Percentiles rank a stretch among this genome's conserved stretches.
Evolutionary conservation across 2,888 invertebrate species (phyloP).

Genomic region (Drosophila picticornis): DNA sequence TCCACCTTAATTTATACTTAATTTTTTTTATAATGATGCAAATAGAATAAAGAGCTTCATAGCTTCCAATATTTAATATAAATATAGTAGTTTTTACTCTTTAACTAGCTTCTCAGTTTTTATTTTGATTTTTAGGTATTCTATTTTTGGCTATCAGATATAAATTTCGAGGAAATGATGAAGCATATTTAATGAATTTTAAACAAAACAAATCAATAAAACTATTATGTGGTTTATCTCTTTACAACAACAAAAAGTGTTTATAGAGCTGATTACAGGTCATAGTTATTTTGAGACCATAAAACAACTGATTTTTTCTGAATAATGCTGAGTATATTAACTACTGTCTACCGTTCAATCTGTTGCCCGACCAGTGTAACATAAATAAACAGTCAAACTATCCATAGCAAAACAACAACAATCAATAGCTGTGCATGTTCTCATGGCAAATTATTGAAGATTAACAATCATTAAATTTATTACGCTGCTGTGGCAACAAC

Average conservation of each 20-base stretch:
- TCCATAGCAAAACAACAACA: slow-evolving; percentile 57
- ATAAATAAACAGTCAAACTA: slow-evolving; percentile 57
- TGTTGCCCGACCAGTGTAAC: not conserved
- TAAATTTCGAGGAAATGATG: not conserved
- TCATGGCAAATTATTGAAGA: slow-evolving; percentile 80
- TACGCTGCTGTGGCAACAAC: slow-evolving; percentile 56
- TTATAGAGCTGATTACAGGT: not conserved
- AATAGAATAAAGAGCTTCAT: not conserved
- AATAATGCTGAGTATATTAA: not conserved
- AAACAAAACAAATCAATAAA: not conserved
- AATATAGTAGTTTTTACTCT: not conserved
- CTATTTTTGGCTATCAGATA: not conserved
- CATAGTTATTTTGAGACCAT: not conserved
- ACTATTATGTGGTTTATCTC: not conserved
- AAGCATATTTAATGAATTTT: not conserved
- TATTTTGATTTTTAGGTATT: not conserved
- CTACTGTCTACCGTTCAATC: not conserved
- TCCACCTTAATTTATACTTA: not conserved
- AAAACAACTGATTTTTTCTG: not conserved
- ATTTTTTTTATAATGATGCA: not conserved
- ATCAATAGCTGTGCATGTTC: slow-evolving; percentile 65
- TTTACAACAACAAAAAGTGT: not conserved
- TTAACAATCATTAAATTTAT: slow-evolving; percentile 81
- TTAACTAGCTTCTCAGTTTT: not conserved
- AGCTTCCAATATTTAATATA: not conserved